A percentile compares a stretch with the other conserved stretches of the same genome.
phyloP scores from a whole-genome alignment of 2,113 vertebrate genomes.

The Corapipo altera region DNA sequence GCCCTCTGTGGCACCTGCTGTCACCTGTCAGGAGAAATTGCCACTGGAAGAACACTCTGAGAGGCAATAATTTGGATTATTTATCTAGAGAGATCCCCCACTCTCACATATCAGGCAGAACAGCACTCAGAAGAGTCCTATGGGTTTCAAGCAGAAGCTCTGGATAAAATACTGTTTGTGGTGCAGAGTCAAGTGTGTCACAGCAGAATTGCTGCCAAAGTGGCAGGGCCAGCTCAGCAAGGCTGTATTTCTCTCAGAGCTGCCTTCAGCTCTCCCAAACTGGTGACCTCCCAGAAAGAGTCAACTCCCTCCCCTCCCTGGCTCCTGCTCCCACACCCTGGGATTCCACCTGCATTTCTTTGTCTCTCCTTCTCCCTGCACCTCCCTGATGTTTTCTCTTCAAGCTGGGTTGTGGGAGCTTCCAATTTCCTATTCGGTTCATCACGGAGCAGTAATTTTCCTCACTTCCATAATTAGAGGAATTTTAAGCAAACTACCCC shows the following conservation, averaged over 20 bases:
- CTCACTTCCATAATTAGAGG: conserved; percentile 75
- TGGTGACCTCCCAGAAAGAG: background rate
- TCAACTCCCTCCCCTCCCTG: background rate
- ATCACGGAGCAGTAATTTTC: conserved; percentile 67
- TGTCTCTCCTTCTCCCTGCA: background rate
- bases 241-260: background rate
- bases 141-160: background rate
- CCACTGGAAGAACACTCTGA: background rate
- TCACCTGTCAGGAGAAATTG: background rate
- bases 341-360: background rate
- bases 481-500: conserved; percentile 74
- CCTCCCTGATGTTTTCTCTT: background rate
- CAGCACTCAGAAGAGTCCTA: background rate
- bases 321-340: background rate
- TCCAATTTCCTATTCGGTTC: conserved; percentile 64
- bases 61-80: background rate
- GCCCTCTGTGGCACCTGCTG: background rate
- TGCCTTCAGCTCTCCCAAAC: background rate
- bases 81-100: background rate
- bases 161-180: background rate
- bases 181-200: background rate
- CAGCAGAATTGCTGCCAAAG: background rate
- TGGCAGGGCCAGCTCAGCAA: background rate
- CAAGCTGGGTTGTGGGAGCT: conserved; percentile 35
- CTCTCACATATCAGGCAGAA: background rate